phyloP scores from a whole-genome alignment of 1,140 invertebrate species.

The Stenopsyche tienmushanensis region DNA sequence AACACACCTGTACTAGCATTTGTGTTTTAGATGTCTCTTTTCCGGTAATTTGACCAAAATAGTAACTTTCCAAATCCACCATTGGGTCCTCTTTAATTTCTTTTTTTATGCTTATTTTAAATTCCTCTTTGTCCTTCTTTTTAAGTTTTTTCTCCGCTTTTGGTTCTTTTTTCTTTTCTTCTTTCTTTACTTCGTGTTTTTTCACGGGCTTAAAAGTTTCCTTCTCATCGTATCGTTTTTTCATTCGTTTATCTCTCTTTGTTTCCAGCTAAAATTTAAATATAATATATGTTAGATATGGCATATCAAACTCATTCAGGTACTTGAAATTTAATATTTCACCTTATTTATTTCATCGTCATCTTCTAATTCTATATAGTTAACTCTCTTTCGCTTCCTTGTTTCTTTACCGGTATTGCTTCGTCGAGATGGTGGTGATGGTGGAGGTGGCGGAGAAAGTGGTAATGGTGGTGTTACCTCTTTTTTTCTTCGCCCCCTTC shows the following conservation, averaged over 20 bases:
- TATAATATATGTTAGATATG: not conserved
- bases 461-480: conserved; percentile 34
- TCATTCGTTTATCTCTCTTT: conserved; percentile 23
- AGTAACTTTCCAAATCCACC: conserved; percentile 59
- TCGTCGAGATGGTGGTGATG: conserved; percentile 28
- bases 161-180: conserved; percentile 33
- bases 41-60: conserved; percentile 59
- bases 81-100: conserved; percentile 44
- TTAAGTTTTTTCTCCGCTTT: conserved; percentile 22
- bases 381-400: conserved; percentile 34
- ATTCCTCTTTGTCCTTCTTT: conserved; percentile 34
- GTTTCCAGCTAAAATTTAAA: conserved; percentile 10
- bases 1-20: conserved; percentile 50
- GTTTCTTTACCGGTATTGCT: conserved; percentile 34
- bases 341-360: conserved; percentile 37
- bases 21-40: conserved; percentile 35
- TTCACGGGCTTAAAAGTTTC: conserved; percentile 27
- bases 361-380: conserved; percentile 38
- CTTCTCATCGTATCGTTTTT: conserved; percentile 19
- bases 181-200: conserved; percentile 27
- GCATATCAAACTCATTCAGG: not conserved
- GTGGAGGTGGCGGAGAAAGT: conserved; percentile 23
- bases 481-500: conserved; percentile 41
- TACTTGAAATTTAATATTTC: not conserved
- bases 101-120: conserved; percentile 49